Percentiles rank a stretch among this genome's conserved stretches.
phyloP scores from a whole-genome alignment of 2,888 invertebrate species.

The Cylloceria caligata region DNA sequence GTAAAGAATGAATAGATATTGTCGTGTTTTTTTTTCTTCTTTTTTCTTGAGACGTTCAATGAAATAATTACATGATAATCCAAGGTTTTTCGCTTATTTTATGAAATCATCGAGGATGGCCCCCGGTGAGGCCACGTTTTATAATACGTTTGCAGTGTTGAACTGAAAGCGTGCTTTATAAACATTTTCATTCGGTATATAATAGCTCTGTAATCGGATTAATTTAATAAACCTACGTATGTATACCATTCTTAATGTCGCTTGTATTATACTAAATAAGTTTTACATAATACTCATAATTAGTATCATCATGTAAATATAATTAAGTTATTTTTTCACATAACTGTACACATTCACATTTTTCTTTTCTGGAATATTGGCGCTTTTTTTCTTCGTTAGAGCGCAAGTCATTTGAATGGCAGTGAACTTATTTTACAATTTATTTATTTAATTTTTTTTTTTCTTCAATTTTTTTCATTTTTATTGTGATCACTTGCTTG shows the following conservation, averaged over 20 bases:
- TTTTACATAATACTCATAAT: slow-evolving; percentile 78
- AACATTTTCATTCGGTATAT: slow-evolving; percentile 76
- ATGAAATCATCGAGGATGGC: slow-evolving; percentile 44
- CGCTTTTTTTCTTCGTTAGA: slow-evolving; percentile 69
- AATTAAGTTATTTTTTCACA: slow-evolving; percentile 75
- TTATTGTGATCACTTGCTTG: slow-evolving; percentile 79
- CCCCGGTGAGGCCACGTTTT: slow-evolving; percentile 23
- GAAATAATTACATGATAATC: slow-evolving; percentile 52
- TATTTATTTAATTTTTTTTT: slow-evolving; percentile 32
- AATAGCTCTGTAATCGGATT: slow-evolving; percentile 78
- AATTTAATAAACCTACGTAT: slow-evolving; percentile 77
- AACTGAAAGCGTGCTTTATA: slow-evolving; percentile 71
- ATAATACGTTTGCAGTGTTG: slow-evolving; percentile 46
- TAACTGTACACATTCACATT: slow-evolving; percentile 81
- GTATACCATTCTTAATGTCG: slow-evolving; percentile 78
- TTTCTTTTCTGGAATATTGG: slow-evolving; percentile 75
- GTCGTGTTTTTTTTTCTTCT: slow-evolving; percentile 29
- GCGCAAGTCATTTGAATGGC: slow-evolving; percentile 82
- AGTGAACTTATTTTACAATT: slow-evolving; percentile 78
- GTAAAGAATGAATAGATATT: slow-evolving; percentile 51
- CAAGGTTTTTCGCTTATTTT: slow-evolving; percentile 36
- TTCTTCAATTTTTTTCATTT: slow-evolving; percentile 69
- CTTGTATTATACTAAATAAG: slow-evolving; percentile 77
- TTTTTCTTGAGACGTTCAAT: slow-evolving; percentile 38
- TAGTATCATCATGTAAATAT: slow-evolving; percentile 77